Conservation (phyloP, 2,797 vertebrate species). For the Echeneis naucrates region DNA sequence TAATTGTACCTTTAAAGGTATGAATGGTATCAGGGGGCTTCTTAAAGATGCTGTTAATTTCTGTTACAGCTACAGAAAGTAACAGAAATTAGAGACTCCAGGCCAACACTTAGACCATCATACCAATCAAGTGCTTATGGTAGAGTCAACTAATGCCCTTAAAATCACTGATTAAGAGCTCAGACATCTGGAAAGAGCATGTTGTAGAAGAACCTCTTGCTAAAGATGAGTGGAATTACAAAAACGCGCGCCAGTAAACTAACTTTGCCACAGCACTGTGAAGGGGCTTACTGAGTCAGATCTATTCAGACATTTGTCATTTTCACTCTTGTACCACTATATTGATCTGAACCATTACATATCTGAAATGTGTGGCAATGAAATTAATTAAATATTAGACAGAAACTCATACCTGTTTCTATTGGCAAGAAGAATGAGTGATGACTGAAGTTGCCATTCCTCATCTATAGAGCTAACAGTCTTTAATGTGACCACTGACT, state of each 20-base stretch:
- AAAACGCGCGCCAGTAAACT: no score
- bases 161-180: slow-evolving; percentile 14
- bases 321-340: slow-evolving; percentile 1
- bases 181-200: slow-evolving; percentile 9
- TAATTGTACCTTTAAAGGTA: no score
- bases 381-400: slow-evolving; percentile 17
- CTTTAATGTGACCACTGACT: slow-evolving; percentile 54
- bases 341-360: slow-evolving; percentile 11
- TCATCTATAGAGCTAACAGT: not conserved
- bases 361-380: slow-evolving; percentile 8
- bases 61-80: not conserved
- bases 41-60: no score
- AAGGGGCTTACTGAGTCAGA: not conserved
- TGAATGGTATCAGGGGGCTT: no score
- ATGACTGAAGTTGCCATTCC: slow-evolving; percentile 3
- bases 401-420: slow-evolving; percentile 30
- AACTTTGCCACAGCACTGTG: no score
- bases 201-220: not conserved
- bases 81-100: slow-evolving; percentile 1
- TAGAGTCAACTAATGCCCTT: not conserved
- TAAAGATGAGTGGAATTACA: no score
- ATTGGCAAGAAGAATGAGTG: slow-evolving; percentile 26
- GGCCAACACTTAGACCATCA: not conserved
- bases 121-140: not conserved
- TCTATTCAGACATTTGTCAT: not conserved